phyloP scores from a whole-genome alignment of 2,797 vertebrate genomes.

The Graptemys geographica region DNA sequence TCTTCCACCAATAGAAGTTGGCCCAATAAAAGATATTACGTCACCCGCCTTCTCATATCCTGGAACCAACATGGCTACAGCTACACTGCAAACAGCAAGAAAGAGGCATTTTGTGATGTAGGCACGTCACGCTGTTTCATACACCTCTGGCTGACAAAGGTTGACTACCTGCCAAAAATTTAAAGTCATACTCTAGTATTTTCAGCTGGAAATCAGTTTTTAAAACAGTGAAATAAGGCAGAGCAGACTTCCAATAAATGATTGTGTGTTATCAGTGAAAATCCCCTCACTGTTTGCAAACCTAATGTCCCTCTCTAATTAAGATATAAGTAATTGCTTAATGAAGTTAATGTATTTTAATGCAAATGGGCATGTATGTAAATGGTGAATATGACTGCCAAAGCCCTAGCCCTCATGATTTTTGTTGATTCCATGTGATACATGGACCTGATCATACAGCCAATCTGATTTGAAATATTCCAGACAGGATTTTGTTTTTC shows the following conservation, averaged over 20 bases:
- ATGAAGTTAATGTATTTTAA: constrained; percentile 32
- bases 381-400: background rate
- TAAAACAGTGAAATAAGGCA: constrained; percentile 45
- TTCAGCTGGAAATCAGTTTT: constrained; percentile 36
- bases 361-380: background rate
- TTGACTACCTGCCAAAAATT: constrained; percentile 17
- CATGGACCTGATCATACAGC: background rate
- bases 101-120: constrained; percentile 16
- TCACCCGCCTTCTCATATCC: background rate
- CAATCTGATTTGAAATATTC: background rate
- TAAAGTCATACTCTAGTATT: constrained; percentile 19
- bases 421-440: background rate
- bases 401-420: background rate
- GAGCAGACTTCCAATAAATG: constrained; percentile 28
- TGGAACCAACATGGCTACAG: background rate
- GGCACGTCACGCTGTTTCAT: background rate
- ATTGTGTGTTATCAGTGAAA: constrained; percentile 1
- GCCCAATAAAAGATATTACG: background rate
- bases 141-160: background rate
- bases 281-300: constrained; percentile 30
- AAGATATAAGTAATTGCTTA: constrained; percentile 17
- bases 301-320: background rate
- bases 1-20: background rate
- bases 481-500: background rate
- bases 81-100: background rate